Evolutionary conservation across 2,113 vertebrate genomes (phyloP).

Genomic region (Melospiza georgiana): DNA sequence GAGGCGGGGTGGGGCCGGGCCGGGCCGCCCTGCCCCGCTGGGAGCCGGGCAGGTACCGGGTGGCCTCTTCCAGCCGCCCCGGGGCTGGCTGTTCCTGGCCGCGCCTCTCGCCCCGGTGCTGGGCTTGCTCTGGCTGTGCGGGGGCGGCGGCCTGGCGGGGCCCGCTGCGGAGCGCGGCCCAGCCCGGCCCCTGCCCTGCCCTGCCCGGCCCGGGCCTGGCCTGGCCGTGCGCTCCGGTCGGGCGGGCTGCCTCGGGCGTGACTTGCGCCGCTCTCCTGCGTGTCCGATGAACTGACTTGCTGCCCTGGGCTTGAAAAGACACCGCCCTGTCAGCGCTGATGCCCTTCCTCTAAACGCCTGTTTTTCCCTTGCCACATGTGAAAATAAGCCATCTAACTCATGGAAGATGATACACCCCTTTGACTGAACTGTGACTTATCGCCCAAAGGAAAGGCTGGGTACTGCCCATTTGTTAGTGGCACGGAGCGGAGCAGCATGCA

Average conservation of each 20-base stretch:
- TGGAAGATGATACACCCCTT: rapidly evolving
- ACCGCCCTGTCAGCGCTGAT: background rate
- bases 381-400: background rate
- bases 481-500: too few species aligned
- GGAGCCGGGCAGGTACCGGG: too few species aligned
- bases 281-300: background rate
- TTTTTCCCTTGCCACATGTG: background rate
- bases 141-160: background rate
- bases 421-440: background rate
- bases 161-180: background rate
- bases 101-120: background rate
- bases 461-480: rapidly evolving
- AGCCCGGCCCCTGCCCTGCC: too few species aligned
- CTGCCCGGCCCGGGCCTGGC: rapidly evolving
- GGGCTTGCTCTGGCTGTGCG: background rate
- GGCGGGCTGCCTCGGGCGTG: background rate
- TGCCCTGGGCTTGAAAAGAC: background rate
- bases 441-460: rapidly evolving
- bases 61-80: too few species aligned
- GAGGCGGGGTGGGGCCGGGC: background rate
- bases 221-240: background rate
- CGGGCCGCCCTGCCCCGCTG: too few species aligned
- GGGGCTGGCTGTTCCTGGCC: background rate
- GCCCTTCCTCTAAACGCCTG: rapidly evolving
- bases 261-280: background rate